phyloP scores from a whole-genome alignment of 2,113 vertebrate species.

The Sardina pilchardus region DNA sequence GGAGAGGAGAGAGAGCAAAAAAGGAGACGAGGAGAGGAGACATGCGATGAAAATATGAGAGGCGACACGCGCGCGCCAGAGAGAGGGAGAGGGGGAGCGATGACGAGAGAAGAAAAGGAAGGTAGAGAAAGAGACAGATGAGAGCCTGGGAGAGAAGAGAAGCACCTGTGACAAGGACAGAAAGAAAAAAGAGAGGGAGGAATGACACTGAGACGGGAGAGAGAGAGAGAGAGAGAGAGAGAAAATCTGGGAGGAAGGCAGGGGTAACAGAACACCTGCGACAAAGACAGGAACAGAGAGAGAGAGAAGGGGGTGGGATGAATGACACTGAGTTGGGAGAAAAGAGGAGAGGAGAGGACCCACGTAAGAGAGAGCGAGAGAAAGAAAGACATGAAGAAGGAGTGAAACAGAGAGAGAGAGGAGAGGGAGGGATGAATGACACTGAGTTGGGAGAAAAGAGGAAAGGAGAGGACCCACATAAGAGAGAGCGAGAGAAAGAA shows the following conservation, averaged over 20 bases:
- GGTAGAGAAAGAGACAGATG: conserved; percentile 1
- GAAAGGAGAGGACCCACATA: too few relatives aligned
- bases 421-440: conserved; percentile 34
- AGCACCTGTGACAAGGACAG: conserved; percentile 4
- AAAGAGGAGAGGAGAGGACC: conserved; percentile 30
- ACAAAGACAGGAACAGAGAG: conserved; percentile 33
- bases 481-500: too few relatives aligned
- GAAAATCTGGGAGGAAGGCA: not conserved
- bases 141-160: conserved; percentile 17
- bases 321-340: conserved; percentile 32
- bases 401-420: conserved; percentile 30
- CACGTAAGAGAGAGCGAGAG: conserved; percentile 21
- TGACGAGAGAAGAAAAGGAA: not conserved
- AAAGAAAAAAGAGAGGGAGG: conserved; percentile 31
- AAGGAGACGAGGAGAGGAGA: not conserved
- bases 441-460: too few relatives aligned
- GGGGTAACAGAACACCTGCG: not conserved
- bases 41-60: not conserved
- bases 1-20: not conserved
- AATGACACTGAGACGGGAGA: not conserved
- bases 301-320: not conserved
- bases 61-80: not conserved
- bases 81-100: not conserved
- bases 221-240: not conserved
- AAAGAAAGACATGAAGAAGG: conserved; percentile 38